Evolutionary conservation across 1,140 invertebrate genomes (phyloP).

Genomic region (Drosophila takahashii): DNA sequence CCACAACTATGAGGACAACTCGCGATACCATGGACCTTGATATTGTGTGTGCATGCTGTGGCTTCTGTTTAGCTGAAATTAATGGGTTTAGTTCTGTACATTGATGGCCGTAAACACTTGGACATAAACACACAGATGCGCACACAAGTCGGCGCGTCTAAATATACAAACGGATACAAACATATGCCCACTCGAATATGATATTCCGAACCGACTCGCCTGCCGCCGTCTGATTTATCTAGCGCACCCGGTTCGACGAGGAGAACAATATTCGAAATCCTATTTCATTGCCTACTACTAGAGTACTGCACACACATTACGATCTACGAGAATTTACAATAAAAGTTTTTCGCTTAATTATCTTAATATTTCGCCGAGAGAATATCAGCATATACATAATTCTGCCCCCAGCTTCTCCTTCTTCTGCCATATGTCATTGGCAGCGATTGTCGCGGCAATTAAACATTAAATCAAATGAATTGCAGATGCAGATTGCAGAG

Average conservation of each 20-base stretch:
- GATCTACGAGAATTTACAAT: constrained; percentile 62
- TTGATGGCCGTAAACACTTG: constrained; percentile 49
- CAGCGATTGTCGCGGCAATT: constrained; percentile 81
- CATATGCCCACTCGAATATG: constrained; percentile 59
- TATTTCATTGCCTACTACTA: constrained; percentile 66
- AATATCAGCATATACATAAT: constrained; percentile 27
- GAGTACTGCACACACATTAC: constrained; percentile 39
- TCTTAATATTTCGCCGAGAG: constrained; percentile 70
- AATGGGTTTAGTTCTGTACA: constrained; percentile 60
- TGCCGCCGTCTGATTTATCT: constrained; percentile 65
- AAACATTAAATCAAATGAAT: constrained; percentile 82
- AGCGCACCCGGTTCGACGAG: constrained; percentile 51
- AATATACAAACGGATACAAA: constrained; percentile 49
- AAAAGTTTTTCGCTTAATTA: constrained; percentile 74
- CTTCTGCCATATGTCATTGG: constrained; percentile 41
- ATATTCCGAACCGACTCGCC: constrained; percentile 55
- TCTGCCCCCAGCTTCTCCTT: constrained; percentile 28
- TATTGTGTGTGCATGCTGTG: constrained; percentile 46
- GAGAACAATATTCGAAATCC: constrained; percentile 52
- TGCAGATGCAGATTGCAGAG: constrained; percentile 53
- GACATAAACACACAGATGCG: constrained; percentile 39
- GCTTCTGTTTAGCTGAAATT: constrained; percentile 29
- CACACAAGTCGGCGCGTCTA: constrained; percentile 44
- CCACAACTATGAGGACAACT: constrained; percentile 19
- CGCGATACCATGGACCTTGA: constrained; percentile 36